These are phyloP conservation scores for Molothrus ater DNA, from an alignment of 2,797 vertebrate species.

Conservation along the genomic window DNA sequence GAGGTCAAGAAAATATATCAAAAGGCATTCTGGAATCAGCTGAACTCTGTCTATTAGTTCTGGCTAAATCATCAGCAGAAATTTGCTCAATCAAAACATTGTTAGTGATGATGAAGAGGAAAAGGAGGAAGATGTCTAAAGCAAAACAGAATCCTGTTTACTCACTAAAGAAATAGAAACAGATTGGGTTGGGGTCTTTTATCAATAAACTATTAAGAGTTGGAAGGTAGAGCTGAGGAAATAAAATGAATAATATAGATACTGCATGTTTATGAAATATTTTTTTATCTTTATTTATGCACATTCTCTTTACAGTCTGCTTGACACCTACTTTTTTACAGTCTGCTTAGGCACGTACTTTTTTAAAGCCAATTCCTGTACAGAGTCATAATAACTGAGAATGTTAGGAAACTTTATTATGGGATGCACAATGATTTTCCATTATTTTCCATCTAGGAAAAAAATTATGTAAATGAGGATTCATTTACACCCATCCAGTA, in stretches of 20 bases:
- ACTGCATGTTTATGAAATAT: not conserved
- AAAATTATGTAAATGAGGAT: not conserved
- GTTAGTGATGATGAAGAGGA: not conserved
- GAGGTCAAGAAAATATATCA: not conserved
- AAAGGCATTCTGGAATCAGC: not conserved
- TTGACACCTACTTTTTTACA: not conserved
- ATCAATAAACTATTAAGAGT: not conserved
- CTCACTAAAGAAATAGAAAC: not conserved
- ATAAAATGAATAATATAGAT: not conserved
- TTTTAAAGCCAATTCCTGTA: not conserved
- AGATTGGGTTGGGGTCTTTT: fast-evolving
- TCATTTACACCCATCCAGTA: not conserved
- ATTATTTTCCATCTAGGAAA: not conserved
- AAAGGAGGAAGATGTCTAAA: not conserved
- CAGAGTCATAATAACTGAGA: not conserved
- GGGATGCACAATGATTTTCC: not conserved
- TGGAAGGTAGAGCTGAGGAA: not conserved
- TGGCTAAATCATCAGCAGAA: not conserved
- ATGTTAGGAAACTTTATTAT: not conserved
- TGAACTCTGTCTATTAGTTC: not conserved
- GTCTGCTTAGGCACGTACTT: not conserved
- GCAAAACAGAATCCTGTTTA: not conserved
- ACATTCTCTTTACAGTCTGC: not conserved
- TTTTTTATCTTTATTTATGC: not conserved
- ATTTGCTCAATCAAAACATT: not conserved